phyloP scores from a whole-genome alignment of 2,113 vertebrate species.

The Murina feae region DNA sequence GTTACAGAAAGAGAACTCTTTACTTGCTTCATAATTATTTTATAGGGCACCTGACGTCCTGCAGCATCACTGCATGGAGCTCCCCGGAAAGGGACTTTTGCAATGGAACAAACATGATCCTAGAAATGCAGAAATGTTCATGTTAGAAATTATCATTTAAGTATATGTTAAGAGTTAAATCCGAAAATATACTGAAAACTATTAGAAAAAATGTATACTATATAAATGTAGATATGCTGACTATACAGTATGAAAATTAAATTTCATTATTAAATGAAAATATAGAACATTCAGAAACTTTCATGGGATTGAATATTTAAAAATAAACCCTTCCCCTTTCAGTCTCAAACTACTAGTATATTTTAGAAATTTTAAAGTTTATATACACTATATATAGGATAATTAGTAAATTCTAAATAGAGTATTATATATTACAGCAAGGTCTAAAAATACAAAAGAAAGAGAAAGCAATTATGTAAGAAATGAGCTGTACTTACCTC shows the following conservation, averaged over 20 bases:
- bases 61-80: conserved; percentile 94
- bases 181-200: neutral
- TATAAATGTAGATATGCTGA: neutral
- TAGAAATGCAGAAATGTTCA: conserved; percentile 60
- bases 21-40: conserved; percentile 88
- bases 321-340: conserved; percentile 3
- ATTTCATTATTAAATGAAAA: conserved; percentile 24
- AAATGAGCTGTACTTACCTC: conserved; percentile 80
- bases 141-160: neutral
- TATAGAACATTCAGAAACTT: neutral
- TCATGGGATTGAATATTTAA: conserved; percentile 12
- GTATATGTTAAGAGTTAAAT: conserved; percentile 22
- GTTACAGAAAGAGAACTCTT: conserved; percentile 87
- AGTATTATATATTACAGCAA: neutral
- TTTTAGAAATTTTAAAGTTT: conserved; percentile 29
- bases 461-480: neutral
- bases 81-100: conserved; percentile 89
- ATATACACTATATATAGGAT: neutral
- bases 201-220: neutral
- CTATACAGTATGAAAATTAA: conserved; percentile 6
- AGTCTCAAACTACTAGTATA: conserved; percentile 13
- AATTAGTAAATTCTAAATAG: neutral
- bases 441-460: neutral
- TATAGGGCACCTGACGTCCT: conserved; percentile 88
- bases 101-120: conserved; percentile 86